phyloP scores from a whole-genome alignment of 2,113 vertebrate genomes.

The Pseudolaguvia tuberculata region DNA sequence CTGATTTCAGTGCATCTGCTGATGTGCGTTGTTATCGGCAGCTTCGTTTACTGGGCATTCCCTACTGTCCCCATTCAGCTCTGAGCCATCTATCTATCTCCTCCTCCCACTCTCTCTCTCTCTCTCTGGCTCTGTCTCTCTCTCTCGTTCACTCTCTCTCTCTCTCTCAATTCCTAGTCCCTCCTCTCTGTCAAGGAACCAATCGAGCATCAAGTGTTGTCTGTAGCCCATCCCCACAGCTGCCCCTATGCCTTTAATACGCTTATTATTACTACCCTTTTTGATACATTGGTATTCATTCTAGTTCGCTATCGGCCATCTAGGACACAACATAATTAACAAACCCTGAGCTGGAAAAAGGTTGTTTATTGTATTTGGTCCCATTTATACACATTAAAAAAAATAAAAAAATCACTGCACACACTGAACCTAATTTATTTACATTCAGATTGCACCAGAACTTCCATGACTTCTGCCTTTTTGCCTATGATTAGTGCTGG shows the following conservation, averaged over 20 bases:
- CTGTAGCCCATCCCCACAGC: constrained; percentile 50
- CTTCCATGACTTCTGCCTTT: neutral
- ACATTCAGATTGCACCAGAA: neutral
- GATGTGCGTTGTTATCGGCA: constrained; percentile 75
- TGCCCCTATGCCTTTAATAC: constrained; percentile 75
- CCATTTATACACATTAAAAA: neutral
- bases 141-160: constrained; percentile 47
- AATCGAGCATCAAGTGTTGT: constrained; percentile 60
- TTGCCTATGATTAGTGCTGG: constrained; percentile 7
- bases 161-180: constrained; percentile 53
- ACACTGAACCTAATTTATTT: neutral
- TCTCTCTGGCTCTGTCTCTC: constrained; percentile 60
- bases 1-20: constrained; percentile 59
- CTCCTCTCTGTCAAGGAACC: constrained; percentile 66
- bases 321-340: constrained; percentile 4
- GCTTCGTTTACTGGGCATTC: constrained; percentile 77
- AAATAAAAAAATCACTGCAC: neutral
- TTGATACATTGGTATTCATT: constrained; percentile 46
- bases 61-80: constrained; percentile 68
- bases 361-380: neutral
- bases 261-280: constrained; percentile 70
- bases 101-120: constrained; percentile 54
- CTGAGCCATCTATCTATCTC: constrained; percentile 60
- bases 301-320: constrained; percentile 22
- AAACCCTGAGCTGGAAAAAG: constrained; percentile 29